phyloP scores from a whole-genome alignment of 2,888 invertebrate species.

The Amitus sp. region DNA sequence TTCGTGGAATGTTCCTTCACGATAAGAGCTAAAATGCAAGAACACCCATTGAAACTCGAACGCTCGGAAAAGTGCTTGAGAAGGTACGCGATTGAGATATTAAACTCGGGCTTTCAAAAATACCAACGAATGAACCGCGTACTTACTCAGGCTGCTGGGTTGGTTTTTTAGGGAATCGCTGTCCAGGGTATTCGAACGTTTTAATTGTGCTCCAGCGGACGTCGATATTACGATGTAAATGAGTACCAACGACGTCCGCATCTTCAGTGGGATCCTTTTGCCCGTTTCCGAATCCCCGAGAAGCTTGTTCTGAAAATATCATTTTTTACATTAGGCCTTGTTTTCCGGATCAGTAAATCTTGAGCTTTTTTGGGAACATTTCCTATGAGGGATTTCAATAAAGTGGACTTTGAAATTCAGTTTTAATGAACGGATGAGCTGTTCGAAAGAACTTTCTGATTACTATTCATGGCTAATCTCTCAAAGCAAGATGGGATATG shows the following conservation, averaged over 20 bases:
- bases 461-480: too few species aligned
- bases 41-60: constrained; percentile 31
- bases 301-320: too few species aligned
- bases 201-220: constrained; percentile 54
- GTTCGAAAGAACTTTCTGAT: too few species aligned
- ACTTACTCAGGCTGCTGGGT: constrained; percentile 31
- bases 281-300: constrained; percentile 10
- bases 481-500: too few species aligned
- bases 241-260: constrained; percentile 57
- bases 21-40: constrained; percentile 31
- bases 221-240: constrained; percentile 57
- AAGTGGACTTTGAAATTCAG: too few species aligned
- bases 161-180: constrained; percentile 50
- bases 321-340: too few species aligned
- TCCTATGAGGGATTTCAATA: too few species aligned
- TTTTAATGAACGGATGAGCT: too few species aligned
- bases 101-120: neutral
- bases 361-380: too few species aligned
- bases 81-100: constrained; percentile 19
- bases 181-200: constrained; percentile 44
- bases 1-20: constrained; percentile 19
- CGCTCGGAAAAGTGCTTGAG: constrained; percentile 32
- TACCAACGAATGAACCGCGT: too few species aligned
- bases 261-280: constrained; percentile 37
- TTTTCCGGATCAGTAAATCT: too few species aligned